Conservation (phyloP, 2,113 vertebrate genomes). For the Columba janthina region DNA sequence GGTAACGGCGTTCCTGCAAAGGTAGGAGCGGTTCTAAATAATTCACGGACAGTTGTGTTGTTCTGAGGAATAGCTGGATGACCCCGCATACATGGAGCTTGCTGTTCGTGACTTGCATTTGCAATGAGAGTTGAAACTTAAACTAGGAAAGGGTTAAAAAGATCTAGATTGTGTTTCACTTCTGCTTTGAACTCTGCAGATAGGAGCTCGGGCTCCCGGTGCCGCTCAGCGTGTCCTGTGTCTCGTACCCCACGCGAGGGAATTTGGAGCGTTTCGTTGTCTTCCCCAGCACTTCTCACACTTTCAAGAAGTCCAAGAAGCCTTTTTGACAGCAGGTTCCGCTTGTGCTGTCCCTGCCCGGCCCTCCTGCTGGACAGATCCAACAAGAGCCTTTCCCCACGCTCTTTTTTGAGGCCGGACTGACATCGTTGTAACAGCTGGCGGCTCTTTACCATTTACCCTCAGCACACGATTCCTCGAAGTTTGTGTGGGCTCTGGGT, state of each 20-base stretch:
- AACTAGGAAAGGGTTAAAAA: neutral
- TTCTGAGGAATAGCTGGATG: neutral
- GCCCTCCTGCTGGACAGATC: neutral
- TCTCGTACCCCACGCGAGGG: conserved; percentile 13
- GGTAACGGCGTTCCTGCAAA: neutral
- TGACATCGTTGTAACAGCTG: neutral
- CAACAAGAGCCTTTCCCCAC: neutral
- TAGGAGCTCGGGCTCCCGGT: conserved; percentile 17
- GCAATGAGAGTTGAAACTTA: neutral
- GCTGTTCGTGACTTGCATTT: conserved; percentile 21
- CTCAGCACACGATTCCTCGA: neutral
- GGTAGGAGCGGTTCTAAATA: neutral
- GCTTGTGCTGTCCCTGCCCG: neutral
- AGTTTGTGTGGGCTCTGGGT: neutral
- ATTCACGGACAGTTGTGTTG: neutral
- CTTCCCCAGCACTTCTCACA: conserved; percentile 44
- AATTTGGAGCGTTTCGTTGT: conserved; percentile 5
- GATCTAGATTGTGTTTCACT: neutral
- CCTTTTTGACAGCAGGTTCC: neutral
- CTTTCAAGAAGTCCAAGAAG: neutral
- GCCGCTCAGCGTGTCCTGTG: conserved; percentile 33
- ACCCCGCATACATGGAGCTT: neutral
- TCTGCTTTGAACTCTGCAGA: neutral
- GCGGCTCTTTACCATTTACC: neutral
- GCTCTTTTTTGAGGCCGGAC: neutral